Conservation (phyloP, 2,113 vertebrate genomes). For the Dromaius novaehollandiae region DNA sequence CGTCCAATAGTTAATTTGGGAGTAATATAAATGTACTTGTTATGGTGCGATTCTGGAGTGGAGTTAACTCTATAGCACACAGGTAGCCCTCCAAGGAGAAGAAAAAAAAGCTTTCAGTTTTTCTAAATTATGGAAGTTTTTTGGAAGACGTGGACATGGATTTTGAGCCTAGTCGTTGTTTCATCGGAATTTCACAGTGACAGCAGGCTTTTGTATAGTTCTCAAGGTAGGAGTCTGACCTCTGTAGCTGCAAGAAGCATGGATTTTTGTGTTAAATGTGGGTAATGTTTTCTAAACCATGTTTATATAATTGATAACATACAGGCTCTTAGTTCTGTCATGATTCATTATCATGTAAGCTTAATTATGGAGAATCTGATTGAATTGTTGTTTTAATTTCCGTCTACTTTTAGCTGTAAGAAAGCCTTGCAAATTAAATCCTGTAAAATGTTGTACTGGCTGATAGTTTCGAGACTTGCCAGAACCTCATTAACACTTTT, state of each 20-base stretch:
- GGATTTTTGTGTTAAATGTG: neutral
- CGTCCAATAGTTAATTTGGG: constrained; percentile 66
- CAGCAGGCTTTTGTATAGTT: constrained; percentile 90
- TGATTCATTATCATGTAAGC: neutral
- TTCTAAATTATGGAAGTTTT: constrained; percentile 99
- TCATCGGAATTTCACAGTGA: constrained; percentile 90
- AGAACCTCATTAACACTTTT: neutral
- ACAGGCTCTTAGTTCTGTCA: neutral
- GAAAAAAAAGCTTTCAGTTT: constrained; percentile 73
- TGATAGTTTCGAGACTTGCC: neutral
- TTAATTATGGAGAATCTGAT: neutral
- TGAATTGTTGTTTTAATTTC: neutral
- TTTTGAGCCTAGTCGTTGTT: constrained; percentile 94
- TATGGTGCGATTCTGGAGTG: constrained; percentile 86
- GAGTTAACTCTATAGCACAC: constrained; percentile 80
- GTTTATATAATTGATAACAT: neutral
- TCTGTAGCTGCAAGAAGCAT: constrained; percentile 32
- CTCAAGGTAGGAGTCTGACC: constrained; percentile 89
- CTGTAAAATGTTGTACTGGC: neutral
- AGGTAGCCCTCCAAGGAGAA: constrained; percentile 81
- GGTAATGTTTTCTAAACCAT: neutral
- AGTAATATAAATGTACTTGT: constrained; percentile 81
- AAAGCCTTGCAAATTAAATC: neutral
- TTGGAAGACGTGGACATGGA: constrained; percentile 99
- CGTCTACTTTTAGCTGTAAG: neutral